Base-by-base conservation (phyloP, 2,888 invertebrate genomes). In the Hirtodrosophila duncani region DNA sequence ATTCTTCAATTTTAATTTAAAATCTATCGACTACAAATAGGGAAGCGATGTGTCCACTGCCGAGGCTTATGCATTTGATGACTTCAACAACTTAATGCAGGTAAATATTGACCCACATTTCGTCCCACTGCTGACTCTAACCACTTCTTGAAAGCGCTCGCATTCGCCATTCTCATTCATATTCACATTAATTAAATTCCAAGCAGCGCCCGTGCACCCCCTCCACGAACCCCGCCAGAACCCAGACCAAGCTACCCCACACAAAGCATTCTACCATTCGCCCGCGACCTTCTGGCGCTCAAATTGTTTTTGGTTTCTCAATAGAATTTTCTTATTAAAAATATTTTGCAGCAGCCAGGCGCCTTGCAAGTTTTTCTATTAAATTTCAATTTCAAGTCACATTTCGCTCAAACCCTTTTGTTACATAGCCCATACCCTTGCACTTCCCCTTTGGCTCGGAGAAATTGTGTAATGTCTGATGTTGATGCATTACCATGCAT, bases 21-120 rank as follows among this genome's bases (percentile, higher is more conserved):
- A 41, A 46, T 33, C 38, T 33, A 50, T 53, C 34, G 5, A 21
- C 24, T 30, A 21, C 41, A 20, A 30, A 16, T 66, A 91, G 91
- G 89, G 88, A 55, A 90, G 90, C 85, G 91, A 91, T 83, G 91
- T 89, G 69, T 91, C 91, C 14, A 90, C 90, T 16, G 89, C 89
- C 63, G 91, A 91, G 81, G 82, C 87, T 50, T 85, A 89, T 84
- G 90, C 91, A 45, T 91, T 90, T 82, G 90, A 91, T 83, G 91
- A 91, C 84, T 89, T 91, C 88, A 90, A 90, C 83, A 90, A 89
- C 82, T 87, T 91, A 66, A 90, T 91, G 82, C 88, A 88, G 87
- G 91, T 91, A 88, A 84, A 63, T 31, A 61, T 36, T 75, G 75
- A 72, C 80, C 75, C 75, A 78, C 56, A 69, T 79, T 53, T 21